Evolutionary conservation across 2,113 vertebrate genomes (phyloP), one percentile per base, ranked within the genome.

Genomic region (Tyrannus savana): DNA sequence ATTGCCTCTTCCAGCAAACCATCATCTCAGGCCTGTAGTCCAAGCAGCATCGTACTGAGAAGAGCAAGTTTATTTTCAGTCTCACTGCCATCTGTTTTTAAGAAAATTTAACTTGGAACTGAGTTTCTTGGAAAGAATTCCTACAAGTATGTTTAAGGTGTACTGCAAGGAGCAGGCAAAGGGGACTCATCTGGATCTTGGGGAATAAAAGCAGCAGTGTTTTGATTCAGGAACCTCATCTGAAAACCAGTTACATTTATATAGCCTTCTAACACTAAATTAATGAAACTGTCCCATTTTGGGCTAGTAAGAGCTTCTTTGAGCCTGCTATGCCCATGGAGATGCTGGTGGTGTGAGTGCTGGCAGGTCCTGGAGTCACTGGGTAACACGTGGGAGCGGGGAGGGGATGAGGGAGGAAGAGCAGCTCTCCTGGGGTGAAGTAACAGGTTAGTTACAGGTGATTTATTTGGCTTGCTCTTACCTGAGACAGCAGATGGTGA

Each of bases 351-450:
- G 21, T 41, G 17, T 50, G 42, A 37, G 17, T 41, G 37, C 42
- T 73, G 60, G 71, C 81, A 50, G 69, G 68, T 84, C 33, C 76
- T 59, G 87, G 75, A 69, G 90, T 95, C 91, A 72, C 94, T 75
- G 94, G 87, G 91, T 91, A 73, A 87, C 64, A 1, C 30, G 71
- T 4, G 1, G 35, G 60, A 90, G 69, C 42, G 23, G 46, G 22
- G 33, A 67, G 53, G 15, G 15, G 30, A 3, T 12, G 31, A 16
- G 33, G 60, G 37, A 74, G 37, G 27, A 81, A 28, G n/a, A 75
- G 24, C 24, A 62, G 62, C 30, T 69, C 24, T 55, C 22, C 58
- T 30, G 37, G 17, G n/a, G 19, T 31, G 64, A 64, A 53, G 30
- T 79, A 60, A 15, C 16, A 13, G 42, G 39, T 71, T 31, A 42